Evolutionary conservation across 2,113 vertebrate species (phyloP).

Genomic region (Machaerirhynchus nigripectus): DNA sequence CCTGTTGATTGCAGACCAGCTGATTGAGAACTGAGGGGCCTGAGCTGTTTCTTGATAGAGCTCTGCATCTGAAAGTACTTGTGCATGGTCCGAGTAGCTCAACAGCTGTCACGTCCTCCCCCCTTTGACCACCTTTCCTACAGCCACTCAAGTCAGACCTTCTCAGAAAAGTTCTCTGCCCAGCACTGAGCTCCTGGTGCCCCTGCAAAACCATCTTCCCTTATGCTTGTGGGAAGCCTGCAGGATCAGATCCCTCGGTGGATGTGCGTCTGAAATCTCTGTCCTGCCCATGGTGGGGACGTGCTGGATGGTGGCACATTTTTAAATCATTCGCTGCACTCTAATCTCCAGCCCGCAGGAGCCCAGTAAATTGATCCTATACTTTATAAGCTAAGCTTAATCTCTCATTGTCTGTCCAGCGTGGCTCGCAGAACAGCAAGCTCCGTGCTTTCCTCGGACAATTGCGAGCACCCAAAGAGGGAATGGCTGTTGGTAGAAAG

Average conservation of each 20-base stretch:
- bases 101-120: not conserved
- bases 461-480: not conserved
- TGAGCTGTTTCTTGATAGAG: not conserved
- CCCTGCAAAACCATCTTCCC: not conserved
- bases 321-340: not conserved
- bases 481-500: not conserved
- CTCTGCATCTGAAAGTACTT: not conserved
- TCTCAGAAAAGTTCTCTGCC: not conserved
- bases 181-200: not conserved
- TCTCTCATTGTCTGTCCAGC: not conserved
- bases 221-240: not conserved
- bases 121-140: rapidly evolving
- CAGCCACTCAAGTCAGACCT: not conserved
- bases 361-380: not conserved
- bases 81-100: not conserved
- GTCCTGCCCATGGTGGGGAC: rapidly evolving
- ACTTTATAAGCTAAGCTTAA: conserved; percentile 23
- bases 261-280: not conserved
- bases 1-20: not conserved
- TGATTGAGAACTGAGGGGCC: not conserved
- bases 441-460: rapidly evolving
- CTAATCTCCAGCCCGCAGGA: not conserved
- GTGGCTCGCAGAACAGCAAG: not conserved
- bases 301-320: not conserved
- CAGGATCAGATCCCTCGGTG: rapidly evolving